Percentiles rank a stretch among this genome's conserved stretches.
Conservation (phyloP, 1,140 invertebrate species). For the Drosophila navojoa region DNA sequence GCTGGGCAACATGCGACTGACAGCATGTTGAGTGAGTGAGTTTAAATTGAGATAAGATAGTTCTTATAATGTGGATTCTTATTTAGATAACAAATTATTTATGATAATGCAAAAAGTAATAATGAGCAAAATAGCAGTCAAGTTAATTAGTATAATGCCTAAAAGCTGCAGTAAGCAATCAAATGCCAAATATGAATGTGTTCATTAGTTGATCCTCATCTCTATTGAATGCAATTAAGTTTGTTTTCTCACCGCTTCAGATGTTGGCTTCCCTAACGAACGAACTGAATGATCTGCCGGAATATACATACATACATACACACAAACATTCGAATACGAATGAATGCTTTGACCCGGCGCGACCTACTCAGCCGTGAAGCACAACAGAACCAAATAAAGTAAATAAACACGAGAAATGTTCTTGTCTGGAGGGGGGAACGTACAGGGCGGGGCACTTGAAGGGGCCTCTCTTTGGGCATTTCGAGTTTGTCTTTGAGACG, state of each 20-base stretch:
- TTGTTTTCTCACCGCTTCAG: constrained; percentile 13
- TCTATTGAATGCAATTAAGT: constrained; percentile 8
- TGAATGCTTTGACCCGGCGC: constrained; percentile 35
- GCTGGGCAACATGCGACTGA: constrained; percentile 47
- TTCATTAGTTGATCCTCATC: background rate
- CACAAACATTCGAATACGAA: background rate
- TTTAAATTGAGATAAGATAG: background rate
- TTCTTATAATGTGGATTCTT: background rate
- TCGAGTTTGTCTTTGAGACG: constrained; percentile 20
- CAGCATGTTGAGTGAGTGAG: constrained; percentile 22
- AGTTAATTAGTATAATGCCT: too few relatives aligned
- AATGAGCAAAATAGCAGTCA: too few relatives aligned
- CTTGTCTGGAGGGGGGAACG: constrained; percentile 7
- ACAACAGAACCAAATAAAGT: constrained; percentile 33
- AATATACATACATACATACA: too few relatives aligned
- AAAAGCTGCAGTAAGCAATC: background rate
- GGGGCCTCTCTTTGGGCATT: constrained; percentile 19
- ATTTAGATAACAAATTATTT: background rate
- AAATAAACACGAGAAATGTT: constrained; percentile 23
- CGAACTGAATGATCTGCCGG: constrained; percentile 39
- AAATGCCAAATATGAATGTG: background rate
- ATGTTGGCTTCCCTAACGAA: constrained; percentile 19
- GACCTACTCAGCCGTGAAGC: constrained; percentile 66
- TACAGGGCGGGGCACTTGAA: background rate
- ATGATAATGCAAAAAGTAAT: too few relatives aligned